Base-by-base conservation (phyloP, 2,797 vertebrate species). In the Ataeniobius toweri region DNA sequence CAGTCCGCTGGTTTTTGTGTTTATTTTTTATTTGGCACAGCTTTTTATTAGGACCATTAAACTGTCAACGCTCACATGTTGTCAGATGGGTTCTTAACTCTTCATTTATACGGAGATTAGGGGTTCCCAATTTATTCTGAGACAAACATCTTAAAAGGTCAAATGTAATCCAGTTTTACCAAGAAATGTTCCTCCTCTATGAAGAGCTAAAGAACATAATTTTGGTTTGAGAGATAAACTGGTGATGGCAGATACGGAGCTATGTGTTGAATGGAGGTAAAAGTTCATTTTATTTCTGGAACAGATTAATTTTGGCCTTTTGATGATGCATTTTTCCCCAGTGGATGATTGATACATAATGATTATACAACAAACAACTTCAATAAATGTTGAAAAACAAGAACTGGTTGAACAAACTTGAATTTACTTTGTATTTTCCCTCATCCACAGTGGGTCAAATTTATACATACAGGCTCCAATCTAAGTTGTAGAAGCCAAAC, bases 1-100 rank as follows among this genome's bases (percentile, higher is more conserved):
- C 81, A 50, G 80, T 26, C 55, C 6, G 51, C 31, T 53, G 82
- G 68, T 80, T 85, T 79, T 74, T 71, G 77, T 77, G 0, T 71
- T 81, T 86, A 87, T 82, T 83, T 89, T 75, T 85, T 83, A 71
- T 56, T 12, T 18, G 70, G 13, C 44, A 71, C 51, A 79, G 74
- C 74, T 79, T 58, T 70, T 74, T 76, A 76, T 83, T 73, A 83
- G 20, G 61, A 50, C 39, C 26, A 26, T 16, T 80, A 58, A 88
- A 84, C 71, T 73, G 83, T 87, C 71, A 80, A 80, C 81, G 65
- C 77, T 85, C 73, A 61, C 71, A 75, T 28, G 24, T 20, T 67
- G 44, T 46, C 10, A 10, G 44, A 7, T 46, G 44, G 44, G 44
- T 46, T 46, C 44, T 7, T 7, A 46, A 36, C 36, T 36, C 36